Percentiles rank a stretch among this genome's conserved stretches.
Evolutionary conservation across 2,113 vertebrate genomes (phyloP).

Genomic region (Phalacrocorax carbo): DNA sequence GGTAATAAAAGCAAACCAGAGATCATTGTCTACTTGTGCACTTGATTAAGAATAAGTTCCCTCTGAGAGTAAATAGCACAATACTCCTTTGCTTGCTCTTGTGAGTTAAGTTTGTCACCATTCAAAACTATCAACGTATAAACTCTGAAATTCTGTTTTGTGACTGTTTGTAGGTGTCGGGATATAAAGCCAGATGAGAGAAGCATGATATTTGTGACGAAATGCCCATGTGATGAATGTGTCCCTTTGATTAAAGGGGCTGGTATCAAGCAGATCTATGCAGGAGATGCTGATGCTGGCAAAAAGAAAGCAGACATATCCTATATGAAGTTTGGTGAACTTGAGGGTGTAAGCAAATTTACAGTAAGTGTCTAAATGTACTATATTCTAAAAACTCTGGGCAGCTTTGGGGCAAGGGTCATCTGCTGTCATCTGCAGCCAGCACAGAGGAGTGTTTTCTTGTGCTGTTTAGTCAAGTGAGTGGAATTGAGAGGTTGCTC

Average conservation of each 20-base stretch:
- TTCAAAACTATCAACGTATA: background rate
- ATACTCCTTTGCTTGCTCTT: background rate
- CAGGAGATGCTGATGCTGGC: conserved; percentile 87
- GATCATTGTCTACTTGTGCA: background rate
- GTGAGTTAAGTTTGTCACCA: background rate
- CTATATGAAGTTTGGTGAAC: conserved; percentile 86
- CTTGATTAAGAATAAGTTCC: background rate
- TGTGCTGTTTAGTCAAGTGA: background rate
- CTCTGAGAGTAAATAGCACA: background rate
- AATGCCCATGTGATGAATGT: conserved; percentile 95
- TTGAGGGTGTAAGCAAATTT: conserved; percentile 85
- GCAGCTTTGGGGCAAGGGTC: background rate
- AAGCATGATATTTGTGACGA: conserved; percentile 93
- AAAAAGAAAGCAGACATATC: conserved; percentile 94
- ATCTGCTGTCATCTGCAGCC: background rate
- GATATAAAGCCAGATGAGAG: conserved; percentile 85
- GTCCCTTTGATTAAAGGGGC: conserved; percentile 91
- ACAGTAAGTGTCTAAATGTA: conserved; percentile 77
- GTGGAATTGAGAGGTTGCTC: background rate
- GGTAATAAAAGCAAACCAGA: background rate
- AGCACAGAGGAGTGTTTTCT: background rate
- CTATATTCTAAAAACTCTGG: background rate
- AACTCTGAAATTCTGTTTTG: background rate
- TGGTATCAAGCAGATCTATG: conserved; percentile 92
- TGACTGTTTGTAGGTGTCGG: conserved; percentile 76